Percentiles rank a stretch among this genome's conserved stretches.
phyloP scores from a whole-genome alignment of 2,797 vertebrate genomes.

The Chlorospingus semifuscus region DNA sequence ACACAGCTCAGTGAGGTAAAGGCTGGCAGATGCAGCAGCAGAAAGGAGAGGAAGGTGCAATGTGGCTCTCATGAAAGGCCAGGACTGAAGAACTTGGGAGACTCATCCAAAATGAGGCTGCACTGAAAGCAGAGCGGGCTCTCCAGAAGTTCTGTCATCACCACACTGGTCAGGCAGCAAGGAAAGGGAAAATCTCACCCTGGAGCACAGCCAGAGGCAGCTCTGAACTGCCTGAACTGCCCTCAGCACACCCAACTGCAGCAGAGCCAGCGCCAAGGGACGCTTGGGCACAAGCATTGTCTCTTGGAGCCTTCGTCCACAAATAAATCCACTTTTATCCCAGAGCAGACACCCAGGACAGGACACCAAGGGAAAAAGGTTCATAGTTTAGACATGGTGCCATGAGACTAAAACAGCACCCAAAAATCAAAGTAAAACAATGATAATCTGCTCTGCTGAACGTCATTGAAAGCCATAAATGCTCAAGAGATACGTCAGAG shows the following conservation, averaged over 20 bases:
- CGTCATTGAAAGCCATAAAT: neutral
- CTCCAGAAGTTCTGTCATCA: neutral
- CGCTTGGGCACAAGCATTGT: neutral
- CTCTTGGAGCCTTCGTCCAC: neutral
- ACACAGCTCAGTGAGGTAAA: neutral
- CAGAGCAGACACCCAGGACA: neutral
- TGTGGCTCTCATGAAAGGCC: neutral
- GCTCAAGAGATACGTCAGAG: neutral
- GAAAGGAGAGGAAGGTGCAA: neutral
- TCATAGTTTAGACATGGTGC: neutral
- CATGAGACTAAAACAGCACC: neutral
- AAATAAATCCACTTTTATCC: neutral
- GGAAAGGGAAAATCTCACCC: neutral
- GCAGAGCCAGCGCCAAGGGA: neutral
- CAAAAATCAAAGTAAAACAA: neutral
- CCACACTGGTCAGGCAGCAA: neutral
- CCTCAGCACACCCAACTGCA: neutral
- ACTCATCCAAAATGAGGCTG: neutral
- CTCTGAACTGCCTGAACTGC: neutral
- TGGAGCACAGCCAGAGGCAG: conserved; percentile 1
- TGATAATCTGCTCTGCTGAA: neutral
- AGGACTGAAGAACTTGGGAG: neutral
- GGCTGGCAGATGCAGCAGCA: neutral
- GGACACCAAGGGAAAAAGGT: neutral
- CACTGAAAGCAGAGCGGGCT: neutral